These are phyloP conservation scores for Sinohyriopsis cumingii DNA, from an alignment of 2,888 invertebrate genomes.

Conservation along the genomic window DNA sequence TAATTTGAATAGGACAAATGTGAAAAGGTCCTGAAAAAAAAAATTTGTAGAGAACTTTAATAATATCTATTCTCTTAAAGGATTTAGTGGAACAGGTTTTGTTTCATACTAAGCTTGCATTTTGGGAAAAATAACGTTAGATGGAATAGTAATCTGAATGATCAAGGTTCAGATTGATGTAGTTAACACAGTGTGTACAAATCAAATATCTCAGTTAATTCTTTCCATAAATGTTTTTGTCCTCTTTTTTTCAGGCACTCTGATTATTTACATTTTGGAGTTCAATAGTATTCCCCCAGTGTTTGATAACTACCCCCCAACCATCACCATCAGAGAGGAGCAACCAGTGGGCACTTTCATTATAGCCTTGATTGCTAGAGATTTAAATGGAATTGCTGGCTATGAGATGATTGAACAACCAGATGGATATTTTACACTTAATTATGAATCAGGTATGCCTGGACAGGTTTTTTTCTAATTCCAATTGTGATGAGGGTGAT, in stretches of 20 bases:
- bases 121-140: not conserved
- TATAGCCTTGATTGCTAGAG: slow-evolving; percentile 57
- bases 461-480: not conserved
- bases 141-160: too few species aligned
- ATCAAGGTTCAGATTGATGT: too few species aligned
- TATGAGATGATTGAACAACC: slow-evolving; percentile 48
- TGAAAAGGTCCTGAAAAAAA: too few species aligned
- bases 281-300: slow-evolving; percentile 77
- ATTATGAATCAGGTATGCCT: slow-evolving; percentile 39
- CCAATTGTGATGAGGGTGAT: not conserved
- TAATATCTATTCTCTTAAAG: too few species aligned
- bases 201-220: too few species aligned
- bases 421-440: slow-evolving; percentile 42
- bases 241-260: slow-evolving; percentile 74
- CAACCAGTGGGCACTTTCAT: slow-evolving; percentile 54
- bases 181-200: too few species aligned
- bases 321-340: slow-evolving; percentile 55
- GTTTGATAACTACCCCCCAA: slow-evolving; percentile 72
- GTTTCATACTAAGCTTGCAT: too few species aligned
- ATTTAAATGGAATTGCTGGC: slow-evolving; percentile 54
- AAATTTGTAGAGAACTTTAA: too few species aligned
- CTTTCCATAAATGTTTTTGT: too few species aligned
- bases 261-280: slow-evolving; percentile 78
- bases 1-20: too few species aligned
- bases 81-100: too few species aligned